Conservation (phyloP, 2,797 vertebrate genomes). For the Anas flavirostris region DNA sequence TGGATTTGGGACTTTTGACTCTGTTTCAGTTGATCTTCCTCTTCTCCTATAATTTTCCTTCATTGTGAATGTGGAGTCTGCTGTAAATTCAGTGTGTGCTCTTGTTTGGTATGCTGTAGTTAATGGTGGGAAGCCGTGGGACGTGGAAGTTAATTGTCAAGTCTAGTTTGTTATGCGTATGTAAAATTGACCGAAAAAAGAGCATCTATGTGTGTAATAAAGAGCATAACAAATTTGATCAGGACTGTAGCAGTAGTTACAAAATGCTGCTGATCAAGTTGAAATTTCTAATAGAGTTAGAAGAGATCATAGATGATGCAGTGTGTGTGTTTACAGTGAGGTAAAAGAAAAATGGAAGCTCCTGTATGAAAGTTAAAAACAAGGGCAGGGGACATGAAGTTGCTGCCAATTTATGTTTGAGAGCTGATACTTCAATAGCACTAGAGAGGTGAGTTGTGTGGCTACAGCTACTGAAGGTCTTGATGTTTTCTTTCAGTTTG, state of each 20-base stretch:
- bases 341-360: background rate
- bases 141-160: fast-evolving
- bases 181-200: background rate
- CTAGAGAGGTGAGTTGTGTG: background rate
- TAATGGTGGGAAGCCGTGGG: background rate
- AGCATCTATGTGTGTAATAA: fast-evolving
- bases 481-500: background rate
- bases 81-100: fast-evolving
- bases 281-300: background rate
- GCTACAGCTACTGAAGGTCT: background rate
- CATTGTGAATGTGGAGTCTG: background rate
- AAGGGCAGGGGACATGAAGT: background rate
- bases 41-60: background rate
- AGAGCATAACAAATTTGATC: background rate
- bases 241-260: background rate
- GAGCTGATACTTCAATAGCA: background rate
- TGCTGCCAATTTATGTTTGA: background rate
- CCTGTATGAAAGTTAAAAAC: background rate
- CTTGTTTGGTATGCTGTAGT: too few species aligned
- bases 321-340: background rate
- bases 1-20: background rate
- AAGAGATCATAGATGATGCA: background rate
- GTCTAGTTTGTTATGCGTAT: background rate
- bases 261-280: background rate
- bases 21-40: background rate